Evolutionary conservation across 2,797 vertebrate species (phyloP).

Genomic region (Paratrypauchen microcephalus): DNA sequence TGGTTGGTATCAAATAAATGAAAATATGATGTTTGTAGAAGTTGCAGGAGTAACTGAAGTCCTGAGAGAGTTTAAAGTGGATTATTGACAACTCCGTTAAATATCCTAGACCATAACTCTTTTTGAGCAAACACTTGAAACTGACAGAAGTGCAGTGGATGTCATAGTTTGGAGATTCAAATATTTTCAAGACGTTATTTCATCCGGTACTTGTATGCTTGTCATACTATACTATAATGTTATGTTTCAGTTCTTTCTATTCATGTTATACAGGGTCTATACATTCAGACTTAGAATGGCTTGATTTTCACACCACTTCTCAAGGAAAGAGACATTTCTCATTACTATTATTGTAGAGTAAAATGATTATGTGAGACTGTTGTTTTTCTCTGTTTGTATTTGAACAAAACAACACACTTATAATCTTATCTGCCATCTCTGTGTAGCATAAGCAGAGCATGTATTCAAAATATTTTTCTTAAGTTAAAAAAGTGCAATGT

Average conservation of each 20-base stretch:
- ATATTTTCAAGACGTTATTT: constrained; percentile 13
- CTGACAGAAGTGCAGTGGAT: neutral
- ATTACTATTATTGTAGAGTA: too few species aligned
- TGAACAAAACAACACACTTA: neutral
- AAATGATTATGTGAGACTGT: neutral
- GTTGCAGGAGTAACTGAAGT: neutral
- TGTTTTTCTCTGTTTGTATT: neutral
- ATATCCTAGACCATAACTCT: neutral
- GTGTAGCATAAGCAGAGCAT: too few species aligned
- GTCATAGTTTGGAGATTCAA: constrained; percentile 3
- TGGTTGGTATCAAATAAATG: constrained; percentile 7
- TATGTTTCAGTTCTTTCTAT: too few species aligned
- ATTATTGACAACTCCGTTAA: constrained; percentile 1
- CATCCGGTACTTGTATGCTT: constrained; percentile 17
- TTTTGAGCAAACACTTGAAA: neutral
- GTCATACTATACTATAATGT: neutral
- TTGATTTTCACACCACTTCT: too few species aligned
- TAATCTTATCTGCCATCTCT: neutral
- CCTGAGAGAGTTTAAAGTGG: neutral
- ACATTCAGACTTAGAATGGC: too few species aligned
- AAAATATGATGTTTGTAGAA: constrained; percentile 5
- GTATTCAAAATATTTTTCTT: too few species aligned
- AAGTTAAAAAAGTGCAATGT: too few species aligned
- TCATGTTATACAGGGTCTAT: too few species aligned
- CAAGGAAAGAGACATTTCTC: too few species aligned